Percentiles rank a stretch among this genome's conserved stretches.
These are phyloP conservation scores for Tragulus kanchil DNA, from an alignment of 2,113 vertebrate genomes.

Conservation along the genomic window DNA sequence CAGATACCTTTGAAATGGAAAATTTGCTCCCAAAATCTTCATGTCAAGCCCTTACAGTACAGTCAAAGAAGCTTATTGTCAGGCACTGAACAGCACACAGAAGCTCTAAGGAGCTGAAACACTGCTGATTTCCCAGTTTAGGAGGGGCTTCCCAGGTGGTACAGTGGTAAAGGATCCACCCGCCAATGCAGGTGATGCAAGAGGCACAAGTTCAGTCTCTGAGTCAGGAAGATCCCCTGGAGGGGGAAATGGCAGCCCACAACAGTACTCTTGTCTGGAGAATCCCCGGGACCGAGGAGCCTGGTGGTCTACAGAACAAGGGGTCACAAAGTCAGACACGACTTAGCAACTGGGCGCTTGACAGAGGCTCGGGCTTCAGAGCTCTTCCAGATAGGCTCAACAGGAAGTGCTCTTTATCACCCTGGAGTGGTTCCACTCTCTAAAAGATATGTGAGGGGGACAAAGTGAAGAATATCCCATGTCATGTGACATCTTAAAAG, in stretches of 20 bases:
- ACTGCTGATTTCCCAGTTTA: not conserved
- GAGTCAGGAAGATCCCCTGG: not conserved
- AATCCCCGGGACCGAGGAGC: not conserved
- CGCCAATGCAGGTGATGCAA: not conserved
- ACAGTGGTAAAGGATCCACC: not conserved
- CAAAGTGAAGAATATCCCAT: not conserved
- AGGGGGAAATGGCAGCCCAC: not conserved
- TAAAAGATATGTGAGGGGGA: rapidly evolving
- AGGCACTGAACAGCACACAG: not conserved
- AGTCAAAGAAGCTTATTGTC: not conserved
- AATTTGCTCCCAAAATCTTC: not conserved
- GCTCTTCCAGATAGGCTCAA: not conserved
- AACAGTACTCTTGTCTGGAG: not conserved
- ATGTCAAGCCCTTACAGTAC: not conserved
- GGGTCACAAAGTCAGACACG: not conserved
- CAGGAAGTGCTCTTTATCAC: not conserved
- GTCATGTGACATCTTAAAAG: not conserved
- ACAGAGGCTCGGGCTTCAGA: not conserved
- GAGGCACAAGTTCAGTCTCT: not conserved
- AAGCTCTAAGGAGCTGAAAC: not conserved
- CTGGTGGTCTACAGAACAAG: not conserved
- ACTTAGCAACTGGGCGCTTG: not conserved
- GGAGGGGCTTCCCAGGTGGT: not conserved
- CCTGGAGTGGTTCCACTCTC: not conserved
- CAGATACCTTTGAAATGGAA: not conserved